A percentile compares a stretch with the other conserved stretches of the same genome.
These are phyloP conservation scores for Leucania comma DNA, from an alignment of 2,888 invertebrate genomes.

Conservation along the genomic window DNA sequence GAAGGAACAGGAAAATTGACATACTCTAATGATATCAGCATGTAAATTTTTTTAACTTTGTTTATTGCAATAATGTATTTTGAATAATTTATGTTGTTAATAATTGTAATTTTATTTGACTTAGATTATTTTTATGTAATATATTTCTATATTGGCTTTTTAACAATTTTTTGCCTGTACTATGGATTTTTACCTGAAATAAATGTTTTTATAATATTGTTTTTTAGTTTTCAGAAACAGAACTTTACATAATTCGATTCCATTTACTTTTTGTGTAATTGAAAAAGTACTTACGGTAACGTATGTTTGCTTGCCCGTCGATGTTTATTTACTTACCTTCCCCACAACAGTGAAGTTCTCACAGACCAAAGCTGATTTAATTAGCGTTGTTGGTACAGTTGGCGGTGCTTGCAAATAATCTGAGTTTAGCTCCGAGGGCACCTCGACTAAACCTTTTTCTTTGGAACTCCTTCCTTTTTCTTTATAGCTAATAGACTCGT, in stretches of 20 bases:
- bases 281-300: slow-evolving; percentile 30
- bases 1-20: no score
- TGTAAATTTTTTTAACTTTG: no score
- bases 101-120: no score
- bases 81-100: no score
- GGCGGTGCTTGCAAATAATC: slow-evolving; percentile 71
- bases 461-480: slow-evolving; percentile 62
- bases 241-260: slow-evolving; percentile 30
- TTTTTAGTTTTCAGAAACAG: not conserved
- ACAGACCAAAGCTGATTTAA: slow-evolving; percentile 73
- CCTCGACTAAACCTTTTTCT: slow-evolving; percentile 27
- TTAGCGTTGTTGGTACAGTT: slow-evolving; percentile 75
- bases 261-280: slow-evolving; percentile 35
- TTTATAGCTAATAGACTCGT: slow-evolving; percentile 51
- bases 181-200: no score
- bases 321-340: slow-evolving; percentile 57
- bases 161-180: not conserved
- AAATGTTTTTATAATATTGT: no score
- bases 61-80: no score
- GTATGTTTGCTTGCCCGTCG: slow-evolving; percentile 35
- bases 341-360: slow-evolving; percentile 65
- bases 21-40: no score
- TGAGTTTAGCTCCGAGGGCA: slow-evolving; percentile 58
- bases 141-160: no score
- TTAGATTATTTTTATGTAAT: no score